phyloP scores from a whole-genome alignment of 2,888 invertebrate species.

The Reticulitermes lucifugus region DNA sequence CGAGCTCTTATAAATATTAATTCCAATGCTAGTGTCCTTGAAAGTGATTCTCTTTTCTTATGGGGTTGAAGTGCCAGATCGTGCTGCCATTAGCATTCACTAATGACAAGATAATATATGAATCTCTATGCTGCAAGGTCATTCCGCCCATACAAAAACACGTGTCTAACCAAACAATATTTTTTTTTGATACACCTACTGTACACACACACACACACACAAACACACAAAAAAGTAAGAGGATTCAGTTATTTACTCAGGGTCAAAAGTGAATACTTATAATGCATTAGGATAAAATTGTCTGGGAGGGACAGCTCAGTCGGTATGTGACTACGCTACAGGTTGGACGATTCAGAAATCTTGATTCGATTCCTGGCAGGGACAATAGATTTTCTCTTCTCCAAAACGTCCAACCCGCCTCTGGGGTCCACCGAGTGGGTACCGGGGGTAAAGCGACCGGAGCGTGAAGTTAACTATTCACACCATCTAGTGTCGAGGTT shows the following conservation, averaged over 20 bases:
- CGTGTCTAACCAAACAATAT: background rate
- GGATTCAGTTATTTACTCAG: background rate
- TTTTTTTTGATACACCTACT: slow-evolving; percentile 1
- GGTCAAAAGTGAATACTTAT: background rate
- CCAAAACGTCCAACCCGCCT: too few species aligned
- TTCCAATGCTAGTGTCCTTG: background rate
- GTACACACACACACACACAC: background rate
- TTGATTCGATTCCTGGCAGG: too few species aligned
- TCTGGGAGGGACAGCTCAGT: too few species aligned
- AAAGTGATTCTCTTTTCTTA: background rate
- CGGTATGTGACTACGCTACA: too few species aligned
- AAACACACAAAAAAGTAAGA: background rate
- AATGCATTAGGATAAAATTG: background rate
- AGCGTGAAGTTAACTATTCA: too few species aligned
- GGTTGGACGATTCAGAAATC: too few species aligned
- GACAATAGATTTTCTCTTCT: too few species aligned
- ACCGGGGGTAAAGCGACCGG: too few species aligned
- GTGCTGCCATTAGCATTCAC: background rate
- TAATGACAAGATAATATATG: slow-evolving; percentile 14
- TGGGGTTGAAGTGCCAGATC: background rate
- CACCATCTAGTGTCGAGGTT: too few species aligned
- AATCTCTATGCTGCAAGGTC: background rate
- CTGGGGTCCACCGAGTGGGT: too few species aligned
- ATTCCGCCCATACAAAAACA: slow-evolving; percentile 15
- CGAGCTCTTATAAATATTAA: background rate